These are phyloP conservation scores for Oreocharis arfaki DNA, from an alignment of 2,113 vertebrate genomes.

Conservation along the genomic window DNA sequence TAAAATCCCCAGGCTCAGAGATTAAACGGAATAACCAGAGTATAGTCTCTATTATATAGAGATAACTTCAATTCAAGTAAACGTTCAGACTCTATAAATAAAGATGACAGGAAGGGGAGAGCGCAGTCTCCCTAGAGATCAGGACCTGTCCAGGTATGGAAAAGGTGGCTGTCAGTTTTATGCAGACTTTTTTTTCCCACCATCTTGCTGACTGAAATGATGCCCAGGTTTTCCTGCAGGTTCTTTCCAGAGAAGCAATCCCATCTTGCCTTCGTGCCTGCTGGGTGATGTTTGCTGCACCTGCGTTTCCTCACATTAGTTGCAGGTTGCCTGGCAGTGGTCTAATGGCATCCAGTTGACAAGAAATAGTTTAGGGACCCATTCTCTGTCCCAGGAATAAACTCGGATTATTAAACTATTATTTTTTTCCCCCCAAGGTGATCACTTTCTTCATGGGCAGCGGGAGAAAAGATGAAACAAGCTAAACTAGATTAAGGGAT, in stretches of 20 bases:
- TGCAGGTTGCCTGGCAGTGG: not conserved
- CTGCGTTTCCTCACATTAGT: not conserved
- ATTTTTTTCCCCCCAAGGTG: not conserved
- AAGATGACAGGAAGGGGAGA: not conserved
- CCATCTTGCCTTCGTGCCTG: not conserved
- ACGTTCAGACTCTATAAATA: not conserved
- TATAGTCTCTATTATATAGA: not conserved
- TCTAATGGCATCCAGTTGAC: constrained; percentile 6
- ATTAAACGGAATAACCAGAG: not conserved
- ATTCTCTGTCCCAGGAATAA: constrained; percentile 7
- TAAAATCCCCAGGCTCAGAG: not conserved
- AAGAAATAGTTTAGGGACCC: not conserved
- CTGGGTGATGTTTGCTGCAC: not conserved
- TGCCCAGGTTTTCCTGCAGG: not conserved
- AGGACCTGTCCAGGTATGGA: not conserved
- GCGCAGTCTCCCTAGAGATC: not conserved
- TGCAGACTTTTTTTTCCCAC: not conserved
- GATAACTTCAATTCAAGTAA: not conserved
- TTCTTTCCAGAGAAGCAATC: not conserved
- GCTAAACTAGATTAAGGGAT: constrained; percentile 54
- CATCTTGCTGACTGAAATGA: not conserved
- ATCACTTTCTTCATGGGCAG: not conserved
- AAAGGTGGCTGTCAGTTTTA: not conserved
- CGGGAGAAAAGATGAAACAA: constrained; percentile 20
- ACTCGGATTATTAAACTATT: constrained; percentile 29